Base-by-base conservation (phyloP, 2,113 vertebrate genomes). In the Ciconia stormi region DNA sequence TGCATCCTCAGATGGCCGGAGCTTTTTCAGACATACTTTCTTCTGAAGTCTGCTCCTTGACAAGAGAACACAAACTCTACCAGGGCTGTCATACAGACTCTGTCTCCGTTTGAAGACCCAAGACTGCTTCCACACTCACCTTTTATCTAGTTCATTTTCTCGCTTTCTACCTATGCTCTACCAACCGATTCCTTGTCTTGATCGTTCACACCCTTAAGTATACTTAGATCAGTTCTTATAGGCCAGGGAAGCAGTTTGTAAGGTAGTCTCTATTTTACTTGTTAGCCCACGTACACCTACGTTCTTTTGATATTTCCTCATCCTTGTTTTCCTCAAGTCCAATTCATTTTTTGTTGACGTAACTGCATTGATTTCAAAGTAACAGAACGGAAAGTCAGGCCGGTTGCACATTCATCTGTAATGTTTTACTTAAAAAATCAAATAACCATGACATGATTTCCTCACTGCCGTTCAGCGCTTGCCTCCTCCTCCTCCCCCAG, bases 211-310 rank as follows among this genome's bases (percentile, higher is more conserved):
- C 34, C 18, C 34, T 29, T 21, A 29, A 44, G 23, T 49, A 40
- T 1, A 0, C 25, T 46, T 72, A 40, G 34, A 56, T 63, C 49
- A 27, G 13, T 58, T 79, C 82, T 76, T 73, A 20, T 0, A 81
- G 40, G 40, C 66, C 71, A 80, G 55, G 44, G 34, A 52, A 77
- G 26, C 29, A 30, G 26, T 42, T 71, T 91, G 69, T 85, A 52
- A 47, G 29, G 18, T 22, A 7, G 13, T 20, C 29, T 71, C 50
- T 11, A 16, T 59, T 63, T 84, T 38, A 59, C 16, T 58, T 52
- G 8, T 44, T 70, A 66, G 70, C 47, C 29, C 18, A 13, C 0
- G 0, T 36, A 56, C 29, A 50, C 3, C 1, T 22, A 22, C 80
- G 14, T 73, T 82, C 69, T 82, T 82, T 3, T 27, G 30, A 32